Evolutionary conservation across 1,140 invertebrate genomes (phyloP), one percentile per base, ranked within the genome.

Genomic region (Saxidomus purpurata): DNA sequence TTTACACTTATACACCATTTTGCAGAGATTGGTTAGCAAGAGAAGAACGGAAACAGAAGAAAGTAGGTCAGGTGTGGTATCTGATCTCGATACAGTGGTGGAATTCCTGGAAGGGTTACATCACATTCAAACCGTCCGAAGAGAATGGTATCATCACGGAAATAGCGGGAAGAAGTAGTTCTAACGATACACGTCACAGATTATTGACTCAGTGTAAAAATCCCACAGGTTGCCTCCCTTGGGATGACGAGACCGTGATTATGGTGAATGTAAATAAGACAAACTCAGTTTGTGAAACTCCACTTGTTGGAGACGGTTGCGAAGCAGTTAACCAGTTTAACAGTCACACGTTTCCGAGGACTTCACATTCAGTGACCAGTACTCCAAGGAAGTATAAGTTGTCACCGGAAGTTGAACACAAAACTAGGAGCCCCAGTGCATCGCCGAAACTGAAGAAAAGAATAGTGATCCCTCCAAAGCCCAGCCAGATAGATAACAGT

Each of bases 1-100:
- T n/a, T n/a, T n/a, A n/a, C n/a, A n/a, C n/a, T n/a, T n/a, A n/a
- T n/a, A n/a, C n/a, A n/a, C n/a, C 17, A 31, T 79, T 59, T 83
- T 79, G 31, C 85, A 96, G 95, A 63, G 97, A 97, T 0, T 98
- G 98, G 98, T 94, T 98, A 71, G 96, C 97, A 19, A 96, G 98
- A 69, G 98, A 98, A 94, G 97, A 97, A 90, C 96, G 96, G 25
- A 96, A 97, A 61, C 97, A 97, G 0, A 97, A 97, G 91, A 95
- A 97, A 55, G 89, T 97, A 31, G 98, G 98, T 1, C 98, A 98
- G 95, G 97, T 98, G 94, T 98, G 98, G 98, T 98, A 98, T 96
- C 96, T 98, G 77, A 97, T 98, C 71, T 97, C 97, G 6, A 97
- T 97, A 52, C 97, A 98, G 88, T 98, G 98, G 98, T 98, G 98